Percentiles rank a stretch among this genome's conserved stretches.
These are phyloP conservation scores for Ammodytes marinus DNA, from an alignment of 2,113 vertebrate species.

Conservation along the genomic window DNA sequence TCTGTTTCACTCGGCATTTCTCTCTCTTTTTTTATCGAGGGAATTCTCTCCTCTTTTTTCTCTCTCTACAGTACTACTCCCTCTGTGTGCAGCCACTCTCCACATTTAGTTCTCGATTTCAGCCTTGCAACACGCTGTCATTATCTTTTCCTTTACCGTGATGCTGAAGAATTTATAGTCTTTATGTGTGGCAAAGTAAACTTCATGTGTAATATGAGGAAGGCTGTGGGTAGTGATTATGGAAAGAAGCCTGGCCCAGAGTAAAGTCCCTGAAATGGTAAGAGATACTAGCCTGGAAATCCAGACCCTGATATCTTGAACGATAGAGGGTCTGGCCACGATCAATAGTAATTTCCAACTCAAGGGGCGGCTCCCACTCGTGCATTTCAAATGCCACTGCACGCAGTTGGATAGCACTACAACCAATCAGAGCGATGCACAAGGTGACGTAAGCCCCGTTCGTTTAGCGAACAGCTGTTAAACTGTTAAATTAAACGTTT, in stretches of 20 bases:
- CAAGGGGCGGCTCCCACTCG: too few species aligned
- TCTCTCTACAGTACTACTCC: not conserved
- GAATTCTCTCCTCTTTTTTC: slow-evolving; percentile 7
- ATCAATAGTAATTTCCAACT: too few species aligned
- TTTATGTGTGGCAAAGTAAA: slow-evolving; percentile 22
- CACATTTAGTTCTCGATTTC: slow-evolving; percentile 31
- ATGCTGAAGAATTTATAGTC: slow-evolving; percentile 40
- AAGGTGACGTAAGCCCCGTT: too few species aligned
- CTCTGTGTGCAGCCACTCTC: slow-evolving; percentile 14
- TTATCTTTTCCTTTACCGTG: slow-evolving; percentile 42
- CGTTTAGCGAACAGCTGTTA: too few species aligned
- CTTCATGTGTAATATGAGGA: slow-evolving; percentile 46
- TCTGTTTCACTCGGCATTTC: slow-evolving; percentile 42
- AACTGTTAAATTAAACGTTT: too few species aligned
- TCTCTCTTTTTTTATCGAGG: not conserved
- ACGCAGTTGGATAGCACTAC: too few species aligned
- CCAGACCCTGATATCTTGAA: too few species aligned
- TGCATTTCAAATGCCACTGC: too few species aligned
- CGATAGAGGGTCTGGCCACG: too few species aligned
- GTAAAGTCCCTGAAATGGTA: slow-evolving; percentile 34
- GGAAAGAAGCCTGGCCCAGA: slow-evolving; percentile 35
- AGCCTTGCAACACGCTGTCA: slow-evolving; percentile 23
- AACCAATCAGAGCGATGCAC: too few species aligned
- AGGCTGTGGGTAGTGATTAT: slow-evolving; percentile 49
- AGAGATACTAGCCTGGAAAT: not conserved